phyloP scores from a whole-genome alignment of 1,140 invertebrate genomes.

The Cotesia glomerata region DNA sequence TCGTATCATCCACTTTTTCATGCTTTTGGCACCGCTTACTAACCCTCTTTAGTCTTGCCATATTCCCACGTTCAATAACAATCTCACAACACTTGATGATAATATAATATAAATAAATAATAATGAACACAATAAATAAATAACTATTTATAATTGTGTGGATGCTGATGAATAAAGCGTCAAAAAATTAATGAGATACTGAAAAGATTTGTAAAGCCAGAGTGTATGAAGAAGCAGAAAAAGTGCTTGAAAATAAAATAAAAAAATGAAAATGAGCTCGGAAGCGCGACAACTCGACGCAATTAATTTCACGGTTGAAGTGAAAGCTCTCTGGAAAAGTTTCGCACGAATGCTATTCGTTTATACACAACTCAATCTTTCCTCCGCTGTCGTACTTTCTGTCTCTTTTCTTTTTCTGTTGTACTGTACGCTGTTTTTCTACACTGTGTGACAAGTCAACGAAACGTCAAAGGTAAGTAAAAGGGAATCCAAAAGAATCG shows the following conservation, averaged over 20 bases:
- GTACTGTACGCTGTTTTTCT: no score
- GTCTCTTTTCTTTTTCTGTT: no score
- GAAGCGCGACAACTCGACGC: conserved; percentile 25
- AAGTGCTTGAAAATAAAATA: background rate
- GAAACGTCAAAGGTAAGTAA: background rate
- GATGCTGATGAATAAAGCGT: conserved; percentile 4
- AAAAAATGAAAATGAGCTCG: conserved; percentile 8
- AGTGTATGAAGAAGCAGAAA: background rate
- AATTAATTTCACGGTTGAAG: conserved; percentile 32
- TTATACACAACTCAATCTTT: conserved; percentile 24
- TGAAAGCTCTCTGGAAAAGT: conserved; percentile 17
- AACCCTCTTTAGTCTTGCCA: background rate
- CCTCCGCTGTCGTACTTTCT: no score
- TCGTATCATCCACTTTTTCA: conserved; percentile 4
- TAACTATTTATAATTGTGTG: background rate
- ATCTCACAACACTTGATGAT: no score
- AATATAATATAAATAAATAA: background rate
- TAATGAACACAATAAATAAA: background rate
- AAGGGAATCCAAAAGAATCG: background rate
- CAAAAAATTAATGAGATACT: conserved; percentile 26
- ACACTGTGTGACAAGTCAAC: background rate
- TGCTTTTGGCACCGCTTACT: conserved; percentile 9
- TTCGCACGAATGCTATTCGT: conserved; percentile 9
- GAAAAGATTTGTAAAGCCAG: background rate
- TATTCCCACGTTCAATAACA: no score